These are phyloP conservation scores for Pectinophora gossypiella DNA, from an alignment of 1,140 invertebrate genomes.

Conservation along the genomic window DNA sequence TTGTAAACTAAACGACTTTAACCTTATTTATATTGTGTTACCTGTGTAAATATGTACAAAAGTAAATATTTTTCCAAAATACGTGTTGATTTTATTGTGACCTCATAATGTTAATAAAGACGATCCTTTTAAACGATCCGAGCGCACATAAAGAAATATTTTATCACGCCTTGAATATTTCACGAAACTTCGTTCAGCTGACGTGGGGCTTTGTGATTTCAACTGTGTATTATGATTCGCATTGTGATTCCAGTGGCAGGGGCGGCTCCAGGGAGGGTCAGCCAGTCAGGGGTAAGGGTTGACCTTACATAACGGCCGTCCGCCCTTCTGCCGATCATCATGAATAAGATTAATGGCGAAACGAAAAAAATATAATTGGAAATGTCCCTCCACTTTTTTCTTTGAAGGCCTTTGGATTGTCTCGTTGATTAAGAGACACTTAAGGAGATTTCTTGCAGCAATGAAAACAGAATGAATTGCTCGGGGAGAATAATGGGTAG, in stretches of 20 bases:
- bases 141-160: slow-evolving; percentile 10
- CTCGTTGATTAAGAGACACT: too few relatives aligned
- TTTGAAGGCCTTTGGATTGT: too few relatives aligned
- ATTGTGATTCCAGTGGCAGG: slow-evolving; percentile 26
- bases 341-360: background rate
- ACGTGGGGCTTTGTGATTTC: slow-evolving; percentile 16
- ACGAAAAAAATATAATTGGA: background rate
- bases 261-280: background rate
- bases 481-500: background rate
- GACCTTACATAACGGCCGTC: background rate
- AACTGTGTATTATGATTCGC: slow-evolving; percentile 20
- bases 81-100: slow-evolving; percentile 1
- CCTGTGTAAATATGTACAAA: slow-evolving; percentile 55
- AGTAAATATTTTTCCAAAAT: slow-evolving; percentile 58
- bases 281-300: background rate
- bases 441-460: background rate
- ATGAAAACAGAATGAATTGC: background rate
- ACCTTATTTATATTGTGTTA: slow-evolving; percentile 15
- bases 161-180: slow-evolving; percentile 18
- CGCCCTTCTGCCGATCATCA: background rate
- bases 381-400: too few relatives aligned
- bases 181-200: slow-evolving; percentile 14
- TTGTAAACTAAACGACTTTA: background rate
- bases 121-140: background rate
- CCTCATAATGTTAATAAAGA: background rate